Conservation (phyloP, 2,888 invertebrate species). For the Polydrusus pterygomalis region DNA sequence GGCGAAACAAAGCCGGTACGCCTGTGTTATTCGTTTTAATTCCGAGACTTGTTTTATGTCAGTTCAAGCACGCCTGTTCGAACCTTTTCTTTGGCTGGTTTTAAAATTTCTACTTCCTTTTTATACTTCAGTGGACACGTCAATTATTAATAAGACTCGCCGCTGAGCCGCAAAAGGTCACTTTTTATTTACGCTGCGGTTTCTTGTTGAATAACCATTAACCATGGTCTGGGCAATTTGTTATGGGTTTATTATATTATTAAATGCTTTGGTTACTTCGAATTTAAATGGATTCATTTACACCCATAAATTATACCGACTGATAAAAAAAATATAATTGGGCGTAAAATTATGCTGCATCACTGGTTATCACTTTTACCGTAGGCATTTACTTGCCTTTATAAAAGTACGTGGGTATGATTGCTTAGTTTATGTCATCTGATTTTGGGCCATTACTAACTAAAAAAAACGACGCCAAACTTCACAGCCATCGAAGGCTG, state of each 20-base stretch:
- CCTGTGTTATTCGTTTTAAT: constrained; percentile 13
- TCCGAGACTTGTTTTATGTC: constrained; percentile 41
- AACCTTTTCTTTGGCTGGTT: constrained; percentile 38
- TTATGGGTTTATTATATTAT: constrained; percentile 48
- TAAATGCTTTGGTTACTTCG: constrained; percentile 35
- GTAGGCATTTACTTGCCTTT: too few species aligned
- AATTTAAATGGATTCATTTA: constrained; percentile 26
- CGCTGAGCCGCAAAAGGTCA: constrained; percentile 48
- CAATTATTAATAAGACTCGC: constrained; percentile 51
- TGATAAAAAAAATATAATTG: constrained; percentile 9
- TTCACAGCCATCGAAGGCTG: too few species aligned
- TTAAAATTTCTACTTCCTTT: constrained; percentile 42
- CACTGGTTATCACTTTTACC: too few species aligned
- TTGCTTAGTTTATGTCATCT: too few species aligned
- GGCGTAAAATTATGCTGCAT: background rate
- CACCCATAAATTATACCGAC: constrained; percentile 20
- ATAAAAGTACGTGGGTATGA: too few species aligned
- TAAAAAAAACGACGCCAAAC: too few species aligned
- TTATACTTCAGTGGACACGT: constrained; percentile 45
- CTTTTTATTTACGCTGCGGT: constrained; percentile 52
- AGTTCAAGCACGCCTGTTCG: constrained; percentile 34
- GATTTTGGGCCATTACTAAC: too few species aligned
- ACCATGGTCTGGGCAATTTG: constrained; percentile 45
- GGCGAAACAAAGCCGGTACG: background rate
- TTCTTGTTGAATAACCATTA: constrained; percentile 45